Conservation (phyloP, 2,113 vertebrate species). For the Chamaea fasciata region DNA sequence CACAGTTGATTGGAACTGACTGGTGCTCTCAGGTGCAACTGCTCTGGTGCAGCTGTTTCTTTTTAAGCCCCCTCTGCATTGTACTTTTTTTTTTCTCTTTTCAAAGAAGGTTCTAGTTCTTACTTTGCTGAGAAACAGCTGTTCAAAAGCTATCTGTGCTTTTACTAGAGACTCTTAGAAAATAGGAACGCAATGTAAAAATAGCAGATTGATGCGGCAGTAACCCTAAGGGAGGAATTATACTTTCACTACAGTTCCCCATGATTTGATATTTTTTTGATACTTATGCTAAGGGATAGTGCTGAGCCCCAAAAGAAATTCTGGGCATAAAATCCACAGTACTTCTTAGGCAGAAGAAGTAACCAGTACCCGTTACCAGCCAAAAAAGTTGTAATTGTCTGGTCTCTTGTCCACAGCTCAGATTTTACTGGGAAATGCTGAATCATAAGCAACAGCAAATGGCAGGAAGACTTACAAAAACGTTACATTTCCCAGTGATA, state of each 20-base stretch:
- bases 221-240: neutral
- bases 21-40: too few relatives aligned
- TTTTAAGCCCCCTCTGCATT: neutral
- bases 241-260: neutral
- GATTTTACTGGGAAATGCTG: neutral
- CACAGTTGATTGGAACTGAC: neutral
- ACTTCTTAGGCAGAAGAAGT: neutral
- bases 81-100: neutral
- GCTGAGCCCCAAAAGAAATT: neutral
- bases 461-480: neutral
- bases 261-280: neutral
- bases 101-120: neutral
- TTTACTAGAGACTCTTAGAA: neutral
- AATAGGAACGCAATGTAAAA: neutral
- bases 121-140: neutral
- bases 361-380: neutral
- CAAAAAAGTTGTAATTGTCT: neutral
- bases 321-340: neutral
- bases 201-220: neutral
- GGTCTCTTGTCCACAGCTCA: neutral
- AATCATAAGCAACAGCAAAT: neutral
- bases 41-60: fast-evolving
- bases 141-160: neutral
- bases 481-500: neutral
- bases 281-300: neutral